phyloP scores from a whole-genome alignment of 1,140 invertebrate genomes.

The Bombus impatiens region DNA sequence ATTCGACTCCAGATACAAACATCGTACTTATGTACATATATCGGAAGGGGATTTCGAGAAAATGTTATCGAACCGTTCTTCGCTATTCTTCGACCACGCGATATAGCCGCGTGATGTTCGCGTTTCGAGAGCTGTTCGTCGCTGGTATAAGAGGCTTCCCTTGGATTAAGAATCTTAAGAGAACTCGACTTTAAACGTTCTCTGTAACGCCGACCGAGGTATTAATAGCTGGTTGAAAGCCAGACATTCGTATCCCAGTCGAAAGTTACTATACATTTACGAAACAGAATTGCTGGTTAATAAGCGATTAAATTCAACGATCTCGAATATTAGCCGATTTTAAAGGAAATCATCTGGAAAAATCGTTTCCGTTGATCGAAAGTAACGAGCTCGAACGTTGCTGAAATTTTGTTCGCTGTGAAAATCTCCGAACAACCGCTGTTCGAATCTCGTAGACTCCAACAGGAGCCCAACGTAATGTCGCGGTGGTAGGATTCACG shows the following conservation, averaged over 20 bases:
- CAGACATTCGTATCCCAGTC: neutral
- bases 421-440: no score
- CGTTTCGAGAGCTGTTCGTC: neutral
- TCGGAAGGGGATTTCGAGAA: neutral
- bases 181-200: neutral
- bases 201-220: neutral
- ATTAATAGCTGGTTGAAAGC: neutral
- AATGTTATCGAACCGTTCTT: neutral
- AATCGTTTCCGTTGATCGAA: neutral
- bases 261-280: neutral
- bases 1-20: neutral
- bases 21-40: neutral
- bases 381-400: neutral
- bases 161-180: constrained; percentile 8
- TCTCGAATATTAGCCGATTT: neutral
- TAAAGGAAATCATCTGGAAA: neutral
- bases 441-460: no score
- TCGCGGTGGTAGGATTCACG: no score
- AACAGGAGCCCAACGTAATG: no score
- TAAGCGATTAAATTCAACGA: neutral
- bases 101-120: neutral
- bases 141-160: neutral
- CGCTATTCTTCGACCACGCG: neutral
- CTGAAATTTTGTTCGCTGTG: no score
- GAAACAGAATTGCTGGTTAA: no score